Percentiles rank a stretch among this genome's conserved stretches.
phyloP scores from a whole-genome alignment of 2,113 vertebrate genomes.

The Dasypus novemcinctus region DNA sequence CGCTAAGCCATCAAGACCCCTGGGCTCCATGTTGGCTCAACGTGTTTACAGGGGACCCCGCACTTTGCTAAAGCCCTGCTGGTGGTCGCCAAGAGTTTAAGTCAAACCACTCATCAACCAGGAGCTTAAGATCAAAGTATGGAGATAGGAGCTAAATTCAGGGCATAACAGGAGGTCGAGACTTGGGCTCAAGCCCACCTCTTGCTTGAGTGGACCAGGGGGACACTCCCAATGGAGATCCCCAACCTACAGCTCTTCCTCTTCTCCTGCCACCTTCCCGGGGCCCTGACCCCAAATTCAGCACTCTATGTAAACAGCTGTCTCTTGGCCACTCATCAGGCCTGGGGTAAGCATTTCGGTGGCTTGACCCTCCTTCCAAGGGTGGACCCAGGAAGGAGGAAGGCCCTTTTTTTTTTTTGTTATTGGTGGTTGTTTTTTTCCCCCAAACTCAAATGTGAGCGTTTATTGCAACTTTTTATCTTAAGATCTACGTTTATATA shows the following conservation, averaged over 20 bases:
- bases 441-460: conserved; percentile 62
- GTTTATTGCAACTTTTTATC: conserved; percentile 57
- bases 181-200: not conserved
- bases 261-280: not conserved
- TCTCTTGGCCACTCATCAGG: not conserved
- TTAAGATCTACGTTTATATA: conserved; percentile 70
- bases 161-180: not conserved
- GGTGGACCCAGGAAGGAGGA: not conserved
- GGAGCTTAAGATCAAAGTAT: not conserved
- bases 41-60: not conserved
- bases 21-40: not conserved
- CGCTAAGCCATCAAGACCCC: not conserved
- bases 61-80: not conserved
- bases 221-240: rapidly evolving
- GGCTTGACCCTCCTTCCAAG: not conserved
- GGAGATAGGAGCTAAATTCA: no score
- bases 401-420: not conserved
- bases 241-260: not conserved
- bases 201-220: not conserved
- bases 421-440: not conserved
- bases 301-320: not conserved
- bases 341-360: not conserved
- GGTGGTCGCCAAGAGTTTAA: not conserved
- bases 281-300: not conserved
- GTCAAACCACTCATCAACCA: not conserved